Base-by-base conservation (phyloP, 2,113 vertebrate genomes). In the Chionis minor region DNA sequence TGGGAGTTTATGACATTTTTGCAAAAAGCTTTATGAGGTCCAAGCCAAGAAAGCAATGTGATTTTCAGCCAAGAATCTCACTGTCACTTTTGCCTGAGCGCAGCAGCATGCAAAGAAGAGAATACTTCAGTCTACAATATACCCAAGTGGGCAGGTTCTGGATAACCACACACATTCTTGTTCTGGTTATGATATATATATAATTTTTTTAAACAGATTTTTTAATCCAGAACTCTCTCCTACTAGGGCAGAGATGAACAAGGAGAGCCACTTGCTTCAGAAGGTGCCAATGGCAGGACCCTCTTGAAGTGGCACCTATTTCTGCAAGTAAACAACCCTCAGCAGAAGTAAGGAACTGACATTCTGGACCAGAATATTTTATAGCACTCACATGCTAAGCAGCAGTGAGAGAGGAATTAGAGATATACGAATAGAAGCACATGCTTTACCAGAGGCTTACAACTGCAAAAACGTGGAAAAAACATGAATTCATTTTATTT, bases 1-100 rank as follows among this genome's bases (percentile, higher is more conserved):
- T n/a, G 33, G 71, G 78, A 88, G 52, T 88, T 85, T 69, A 77
- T 70, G 73, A 87, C 79, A 87, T 80, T 95, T 89, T 49, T 92
- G 70, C 81, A 66, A 80, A 79, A 81, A 92, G 81, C 42, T 82
- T 73, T 85, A 75, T 22, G 59, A 93, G 44, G 81, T 58, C 51
- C 42, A 55, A 87, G 88, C 81, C 90, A 95, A 94, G 62, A 75
- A 92, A 86, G 59, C 38, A 51, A 84, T 24, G 65, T 10, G 26
- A 78, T 88, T 86, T 93, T 84, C 74, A 91, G 75, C 67, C 93
- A 92, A 79, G 63, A 75, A 74, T 87, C 35, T 87, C 70, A 79
- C 69, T 89, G 81, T 72, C 78, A 66, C 27, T 80, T 89, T 56
- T 84, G 59, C 38, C 58, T 61, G 22, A 67, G 70, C 63, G 67